phyloP scores from a whole-genome alignment of 2,888 invertebrate genomes.

The Penaeus monodon region DNA sequence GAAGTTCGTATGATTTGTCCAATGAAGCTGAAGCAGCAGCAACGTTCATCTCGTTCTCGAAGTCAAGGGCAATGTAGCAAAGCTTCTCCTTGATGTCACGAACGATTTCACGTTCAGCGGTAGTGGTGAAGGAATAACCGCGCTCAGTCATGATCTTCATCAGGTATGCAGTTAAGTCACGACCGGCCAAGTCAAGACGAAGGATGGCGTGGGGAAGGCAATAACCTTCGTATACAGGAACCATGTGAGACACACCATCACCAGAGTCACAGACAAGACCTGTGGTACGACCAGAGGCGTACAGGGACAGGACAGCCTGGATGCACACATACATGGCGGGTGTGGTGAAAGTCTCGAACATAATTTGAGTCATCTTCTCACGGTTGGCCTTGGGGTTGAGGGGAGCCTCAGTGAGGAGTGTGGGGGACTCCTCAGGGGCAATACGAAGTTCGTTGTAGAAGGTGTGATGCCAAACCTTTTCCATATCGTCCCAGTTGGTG shows the following conservation, averaged over 20 bases:
- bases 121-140: slow-evolving; percentile 58
- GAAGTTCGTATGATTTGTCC: slow-evolving; percentile 39
- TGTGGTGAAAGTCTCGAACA: slow-evolving; percentile 72
- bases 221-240: slow-evolving; percentile 53
- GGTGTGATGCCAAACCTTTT: slow-evolving; percentile 99
- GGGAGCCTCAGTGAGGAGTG: slow-evolving; percentile 91
- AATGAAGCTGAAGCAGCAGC: slow-evolving; percentile 35
- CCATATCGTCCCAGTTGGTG: slow-evolving; percentile 98
- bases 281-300: slow-evolving; percentile 70
- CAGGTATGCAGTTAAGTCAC: slow-evolving; percentile 95
- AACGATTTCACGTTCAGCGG: slow-evolving; percentile 63
- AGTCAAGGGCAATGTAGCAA: slow-evolving; percentile 62
- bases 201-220: slow-evolving; percentile 95
- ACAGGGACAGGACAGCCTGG: slow-evolving; percentile 73
- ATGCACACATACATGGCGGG: slow-evolving; percentile 73
- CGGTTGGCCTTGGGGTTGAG: slow-evolving; percentile 95
- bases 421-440: slow-evolving; percentile 94
- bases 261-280: slow-evolving; percentile 56
- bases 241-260: slow-evolving; percentile 59
- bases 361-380: slow-evolving; percentile 88
- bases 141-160: slow-evolving; percentile 92
- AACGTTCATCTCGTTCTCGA: slow-evolving; percentile 52
- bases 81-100: slow-evolving; percentile 65
- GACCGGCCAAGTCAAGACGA: slow-evolving; percentile 95
- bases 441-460: slow-evolving; percentile 98